Evolutionary conservation across 2,113 vertebrate species (phyloP), one percentile per base, ranked within the genome.

Genomic region (Neomonachus schauinslandi): DNA sequence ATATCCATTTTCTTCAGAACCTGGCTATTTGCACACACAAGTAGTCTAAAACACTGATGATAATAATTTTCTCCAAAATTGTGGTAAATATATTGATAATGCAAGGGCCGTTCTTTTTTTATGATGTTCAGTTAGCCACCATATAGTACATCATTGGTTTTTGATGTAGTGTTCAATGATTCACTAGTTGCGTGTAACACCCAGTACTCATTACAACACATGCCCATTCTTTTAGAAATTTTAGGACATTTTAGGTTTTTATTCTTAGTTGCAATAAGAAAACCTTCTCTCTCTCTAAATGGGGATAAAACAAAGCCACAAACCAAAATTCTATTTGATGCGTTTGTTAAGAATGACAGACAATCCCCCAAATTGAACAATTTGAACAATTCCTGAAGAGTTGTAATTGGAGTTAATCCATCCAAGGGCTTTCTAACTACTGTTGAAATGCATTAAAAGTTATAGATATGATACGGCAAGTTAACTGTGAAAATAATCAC

Each of bases 1-100:
- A 76, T 13, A 72, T 59, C 24, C 19, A 81, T 72, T 89, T 93
- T 96, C 86, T 88, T 94, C 63, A 92, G 74, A 61, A 74, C 65
- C 22, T 92, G 65, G 51, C 57, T 59, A 51, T 81, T 71, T 81
- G 46, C 28, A 51, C 65, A 92, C 0, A 67, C 7, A n/a, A 81
- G 5, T 36, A 51, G 33, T 84, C n/a, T 76, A 24, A 85, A 96
- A 79, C 10, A 24, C 11, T 33, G 16, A 87, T 21, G 49, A 51
- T 5, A 91, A 55, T 31, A 65, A 46, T 76, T 89, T 61, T 59
- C 92, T 55, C 7, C 46, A 86, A 79, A 83, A 53, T 31, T 92
- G 61, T 80, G 11, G 57, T 61, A 26, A 89, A 84, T 46, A 72
- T 51, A 69, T 46, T 89, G 26, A 71, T 77, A 83, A 96, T 11